These are phyloP conservation scores for Spheniscus mendiculus DNA, from an alignment of 2,113 vertebrate species.

Conservation along the genomic window DNA sequence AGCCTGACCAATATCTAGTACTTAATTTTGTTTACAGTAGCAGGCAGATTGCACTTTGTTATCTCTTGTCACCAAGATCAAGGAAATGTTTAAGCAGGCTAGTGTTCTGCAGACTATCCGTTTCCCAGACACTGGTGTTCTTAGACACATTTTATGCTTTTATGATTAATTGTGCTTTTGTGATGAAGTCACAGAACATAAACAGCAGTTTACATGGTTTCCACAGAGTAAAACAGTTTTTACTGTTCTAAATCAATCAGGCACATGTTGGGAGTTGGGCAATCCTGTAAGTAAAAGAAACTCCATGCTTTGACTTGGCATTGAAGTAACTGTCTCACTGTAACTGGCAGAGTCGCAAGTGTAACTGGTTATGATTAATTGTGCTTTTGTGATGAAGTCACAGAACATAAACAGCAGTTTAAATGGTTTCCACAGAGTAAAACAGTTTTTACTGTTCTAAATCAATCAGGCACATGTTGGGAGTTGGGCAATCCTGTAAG, in stretches of 20 bases:
- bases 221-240: not conserved
- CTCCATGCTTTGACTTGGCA: not conserved
- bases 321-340: not conserved
- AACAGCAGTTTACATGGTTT: not conserved
- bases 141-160: not conserved
- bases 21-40: not conserved
- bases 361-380: not conserved
- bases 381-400: not conserved
- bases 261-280: not conserved
- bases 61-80: not conserved
- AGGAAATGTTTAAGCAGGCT: not conserved
- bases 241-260: not conserved
- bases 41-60: not conserved
- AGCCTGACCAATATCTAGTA: not conserved
- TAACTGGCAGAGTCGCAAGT: not conserved
- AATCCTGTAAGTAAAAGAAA: not conserved
- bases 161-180: not conserved
- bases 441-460: not conserved
- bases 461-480: not conserved
- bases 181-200: not conserved
- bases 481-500: not conserved
- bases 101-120: not conserved
- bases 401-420: not conserved
- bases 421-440: not conserved
- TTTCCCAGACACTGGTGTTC: not conserved